Evolutionary conservation across 2,888 invertebrate genomes (phyloP), one percentile per base, ranked within the genome.

Genomic region (Eulithis testata): DNA sequence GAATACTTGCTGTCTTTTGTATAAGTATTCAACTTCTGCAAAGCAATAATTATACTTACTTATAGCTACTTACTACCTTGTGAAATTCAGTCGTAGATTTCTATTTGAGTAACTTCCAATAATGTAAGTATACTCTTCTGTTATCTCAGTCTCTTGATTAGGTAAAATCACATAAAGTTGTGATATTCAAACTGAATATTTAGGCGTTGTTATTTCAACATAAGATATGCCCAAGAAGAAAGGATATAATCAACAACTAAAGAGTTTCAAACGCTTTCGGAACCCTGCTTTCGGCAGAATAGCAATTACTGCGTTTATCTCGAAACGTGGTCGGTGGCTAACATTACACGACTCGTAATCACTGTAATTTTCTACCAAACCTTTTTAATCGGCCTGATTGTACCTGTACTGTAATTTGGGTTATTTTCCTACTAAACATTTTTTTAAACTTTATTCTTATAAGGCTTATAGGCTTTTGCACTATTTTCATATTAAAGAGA

Each of bases 361-460:
- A 65, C 69, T 52, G 55, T 69, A 69, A 69, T 69, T 69, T 61
- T 61, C 63, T 66, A 59, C 51, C 63, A 55, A 69, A 66, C 55
- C 60, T 69, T 69, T 66, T 66, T 63, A 53, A 61, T 63, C 58
- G 47, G 21, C 4, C 60, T 54, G 50, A 63, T 51, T 53, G 36
- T 44, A 56, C 59, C 55, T 65, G 47, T 59, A 62, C 55, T 65
- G 47, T 59, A 60, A 65, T 68, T 64, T 68, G 51, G 68, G 40
- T 37, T 56, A 14, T 60, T 52, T 27, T 56, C 36, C 57, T 52
- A 60, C 51, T 31, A 11, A 36, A 49, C 40, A 45, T 51, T 36
- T 44, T 55, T 59, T 55, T 27, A 8, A 31, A 58, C 9, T 36
- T 60, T 64, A 68, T 61, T 45, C 58, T 50, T 60, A 47, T 27